Evolutionary conservation across 2,888 invertebrate species (phyloP).

Genomic region (Epinotia ramella): DNA sequence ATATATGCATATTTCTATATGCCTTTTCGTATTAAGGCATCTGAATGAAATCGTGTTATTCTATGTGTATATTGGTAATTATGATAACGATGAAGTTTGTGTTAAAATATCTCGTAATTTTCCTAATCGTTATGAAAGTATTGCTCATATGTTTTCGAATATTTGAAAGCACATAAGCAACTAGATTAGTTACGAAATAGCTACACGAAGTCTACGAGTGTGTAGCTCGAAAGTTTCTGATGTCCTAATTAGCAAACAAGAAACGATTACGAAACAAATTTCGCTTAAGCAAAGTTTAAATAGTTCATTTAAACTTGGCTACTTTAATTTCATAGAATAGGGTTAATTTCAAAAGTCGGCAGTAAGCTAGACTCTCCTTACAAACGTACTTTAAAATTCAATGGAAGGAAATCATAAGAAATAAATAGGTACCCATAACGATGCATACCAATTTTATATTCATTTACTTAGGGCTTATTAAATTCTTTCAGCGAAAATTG

Average conservation of each 20-base stretch:
- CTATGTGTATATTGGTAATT: too few relatives aligned
- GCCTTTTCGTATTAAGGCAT: too few relatives aligned
- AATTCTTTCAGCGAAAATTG: too few relatives aligned
- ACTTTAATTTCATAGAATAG: slow-evolving; percentile 27
- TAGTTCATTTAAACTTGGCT: slow-evolving; percentile 37
- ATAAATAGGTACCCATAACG: too few relatives aligned
- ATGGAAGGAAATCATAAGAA: not conserved
- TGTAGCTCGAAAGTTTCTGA: slow-evolving; percentile 22
- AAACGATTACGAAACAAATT: slow-evolving; percentile 37
- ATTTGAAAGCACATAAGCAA: not conserved
- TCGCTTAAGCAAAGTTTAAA: slow-evolving; percentile 38
- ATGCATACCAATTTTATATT: too few relatives aligned
- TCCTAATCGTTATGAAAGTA: not conserved
- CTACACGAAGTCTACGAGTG: not conserved
- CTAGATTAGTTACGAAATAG: not conserved
- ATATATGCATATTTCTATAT: too few relatives aligned
- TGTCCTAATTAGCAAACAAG: slow-evolving; percentile 41
- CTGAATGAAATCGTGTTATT: too few relatives aligned
- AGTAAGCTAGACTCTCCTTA: not conserved
- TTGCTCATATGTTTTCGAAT: too few relatives aligned
- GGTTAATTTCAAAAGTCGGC: slow-evolving; percentile 16
- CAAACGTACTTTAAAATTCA: not conserved
- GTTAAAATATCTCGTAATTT: too few relatives aligned
- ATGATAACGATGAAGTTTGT: too few relatives aligned
- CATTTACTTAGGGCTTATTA: too few relatives aligned